Conservation (phyloP, 2,888 invertebrate species). For the Drosophila sordidula region DNA sequence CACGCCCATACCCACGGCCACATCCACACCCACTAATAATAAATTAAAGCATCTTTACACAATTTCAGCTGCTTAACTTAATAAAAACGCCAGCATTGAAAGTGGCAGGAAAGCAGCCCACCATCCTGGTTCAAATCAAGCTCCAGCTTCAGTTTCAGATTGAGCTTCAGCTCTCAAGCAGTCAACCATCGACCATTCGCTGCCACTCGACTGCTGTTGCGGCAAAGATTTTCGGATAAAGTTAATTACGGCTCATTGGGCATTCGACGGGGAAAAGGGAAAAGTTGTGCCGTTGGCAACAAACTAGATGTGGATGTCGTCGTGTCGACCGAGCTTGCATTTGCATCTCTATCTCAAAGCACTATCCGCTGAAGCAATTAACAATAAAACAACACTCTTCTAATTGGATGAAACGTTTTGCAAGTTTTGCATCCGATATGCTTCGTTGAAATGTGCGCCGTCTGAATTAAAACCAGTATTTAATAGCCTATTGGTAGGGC, state of each 20-base stretch:
- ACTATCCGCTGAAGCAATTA: conserved; percentile 63
- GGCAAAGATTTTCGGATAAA: conserved; percentile 83
- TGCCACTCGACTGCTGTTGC: conserved; percentile 39
- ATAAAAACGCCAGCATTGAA: conserved; percentile 66
- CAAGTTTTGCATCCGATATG: conserved; percentile 73
- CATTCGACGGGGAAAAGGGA: conserved; percentile 40
- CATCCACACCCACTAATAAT: conserved; percentile 40
- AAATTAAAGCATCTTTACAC: conserved; percentile 72
- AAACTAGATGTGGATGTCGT: conserved; percentile 23
- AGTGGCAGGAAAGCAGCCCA: conserved; percentile 6
- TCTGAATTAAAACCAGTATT: conserved; percentile 42
- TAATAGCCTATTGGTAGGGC: conserved; percentile 23
- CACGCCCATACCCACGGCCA: conserved; percentile 4
- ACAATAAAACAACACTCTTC: conserved; percentile 80
- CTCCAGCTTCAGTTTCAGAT: conserved; percentile 2
- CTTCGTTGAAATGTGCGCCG: conserved; percentile 42
- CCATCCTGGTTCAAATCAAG: conserved; percentile 1
- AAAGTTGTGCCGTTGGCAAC: conserved; percentile 43
- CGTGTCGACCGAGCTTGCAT: conserved; percentile 38
- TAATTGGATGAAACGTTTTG: conserved; percentile 81
- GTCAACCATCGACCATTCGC: conserved; percentile 35
- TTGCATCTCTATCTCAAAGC: conserved; percentile 23
- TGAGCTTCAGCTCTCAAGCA: conserved; percentile 21
- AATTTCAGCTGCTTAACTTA: conserved; percentile 73
- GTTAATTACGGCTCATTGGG: conserved; percentile 83